phyloP scores from a whole-genome alignment of 2,113 vertebrate genomes.

The Hemiprocne comata region DNA sequence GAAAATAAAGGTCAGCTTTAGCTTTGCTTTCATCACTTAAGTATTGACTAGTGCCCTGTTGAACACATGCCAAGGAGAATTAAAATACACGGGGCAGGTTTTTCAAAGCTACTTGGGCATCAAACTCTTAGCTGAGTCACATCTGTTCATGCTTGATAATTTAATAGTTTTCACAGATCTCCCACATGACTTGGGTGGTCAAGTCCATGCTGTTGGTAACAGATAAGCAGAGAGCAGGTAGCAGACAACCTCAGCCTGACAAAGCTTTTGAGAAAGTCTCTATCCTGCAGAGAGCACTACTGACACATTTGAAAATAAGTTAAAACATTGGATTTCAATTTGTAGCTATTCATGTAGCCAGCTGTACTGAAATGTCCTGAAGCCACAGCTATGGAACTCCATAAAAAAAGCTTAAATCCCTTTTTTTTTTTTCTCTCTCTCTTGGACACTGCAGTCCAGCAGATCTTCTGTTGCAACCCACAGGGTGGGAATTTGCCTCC shows the following conservation, averaged over 20 bases:
- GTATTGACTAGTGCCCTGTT: neutral
- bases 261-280: neutral
- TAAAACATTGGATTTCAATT: neutral
- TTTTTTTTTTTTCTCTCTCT: neutral
- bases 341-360: neutral
- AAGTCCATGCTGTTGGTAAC: neutral
- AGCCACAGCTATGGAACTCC: neutral
- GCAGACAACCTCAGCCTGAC: accelerated
- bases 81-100: accelerated
- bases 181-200: neutral
- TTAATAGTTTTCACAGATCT: neutral
- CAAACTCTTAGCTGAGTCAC: neutral
- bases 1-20: neutral
- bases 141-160: neutral
- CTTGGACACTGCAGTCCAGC: neutral
- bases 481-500: neutral
- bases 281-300: neutral
- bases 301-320: neutral
- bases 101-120: neutral
- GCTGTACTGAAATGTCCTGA: neutral
- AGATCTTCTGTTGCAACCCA: neutral
- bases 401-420: neutral
- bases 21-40: neutral
- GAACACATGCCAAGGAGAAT: neutral
- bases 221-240: neutral